Evolutionary conservation across 2,113 vertebrate genomes (phyloP), one percentile per base, ranked within the genome.

Genomic region (Amphilophus citrinellus): DNA sequence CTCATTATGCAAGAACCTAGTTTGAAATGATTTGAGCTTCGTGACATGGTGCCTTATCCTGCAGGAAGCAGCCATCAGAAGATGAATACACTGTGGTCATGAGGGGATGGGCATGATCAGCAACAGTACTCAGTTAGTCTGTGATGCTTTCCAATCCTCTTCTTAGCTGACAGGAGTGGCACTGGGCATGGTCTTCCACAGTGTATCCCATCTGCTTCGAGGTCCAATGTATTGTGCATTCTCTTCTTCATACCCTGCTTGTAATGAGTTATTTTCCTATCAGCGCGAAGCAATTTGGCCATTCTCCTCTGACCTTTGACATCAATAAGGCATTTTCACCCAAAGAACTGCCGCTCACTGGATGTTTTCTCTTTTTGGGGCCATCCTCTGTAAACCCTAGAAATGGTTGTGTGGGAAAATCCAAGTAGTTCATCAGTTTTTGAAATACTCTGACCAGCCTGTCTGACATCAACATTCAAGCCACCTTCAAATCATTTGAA

Each of bases 381-480:
- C 42, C 3, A 50, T 50, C 50, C 2, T 44, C 24, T 13, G 17
- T 30, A 24, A 71, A 71, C 44, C 6, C 24, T 50, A 50, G 24
- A 71, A 22, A 71, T 50, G 17, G 15, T 20, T 30, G 66, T 71
- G 44, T 71, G 44, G 66, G 66, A 50, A 71, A 71, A 71, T 71
- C 47, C 66, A 1, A 71, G 66, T 39, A 71, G 9, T 20, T 71
- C 10, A 50, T 44, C 42, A 71, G 15, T 50, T 50, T 20, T 5
- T 71, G 24, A 71, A 71, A 71, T 30, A 50, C 42, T 47, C 39
- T 47, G 14, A 68, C 39, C 13, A 66, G 13, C n/a, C 63, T 24
- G 24, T 47, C 63, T 17, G n/a, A 14, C 13, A 47, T 39, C 39
- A 66, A 15, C 42, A 68, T 68, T 68, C 42, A 68, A 1, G 15